These are phyloP conservation scores for Cremastobaeus sp. DNA, from an alignment of 2,888 invertebrate genomes.

Conservation along the genomic window DNA sequence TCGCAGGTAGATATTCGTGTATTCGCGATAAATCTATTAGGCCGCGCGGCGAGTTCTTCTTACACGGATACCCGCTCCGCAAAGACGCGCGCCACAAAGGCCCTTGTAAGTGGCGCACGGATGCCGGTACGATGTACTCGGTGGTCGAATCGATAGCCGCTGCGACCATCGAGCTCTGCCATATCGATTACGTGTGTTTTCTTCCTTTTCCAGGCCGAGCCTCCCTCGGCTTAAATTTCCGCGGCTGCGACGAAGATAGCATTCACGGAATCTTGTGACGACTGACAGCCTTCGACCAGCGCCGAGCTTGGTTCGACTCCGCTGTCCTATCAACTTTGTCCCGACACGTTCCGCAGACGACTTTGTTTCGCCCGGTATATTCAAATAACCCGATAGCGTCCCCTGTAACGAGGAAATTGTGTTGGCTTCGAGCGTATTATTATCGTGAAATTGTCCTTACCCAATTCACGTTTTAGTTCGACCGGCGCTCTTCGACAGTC, in stretches of 20 bases:
- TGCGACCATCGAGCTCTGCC: constrained; percentile 49
- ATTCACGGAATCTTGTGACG: constrained; percentile 72
- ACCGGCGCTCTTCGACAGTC: no score
- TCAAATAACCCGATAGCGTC: constrained; percentile 24
- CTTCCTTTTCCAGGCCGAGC: constrained; percentile 22
- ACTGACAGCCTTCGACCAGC: constrained; percentile 65
- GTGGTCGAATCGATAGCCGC: constrained; percentile 46
- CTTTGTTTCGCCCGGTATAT: constrained; percentile 42
- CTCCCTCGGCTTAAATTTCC: constrained; percentile 12
- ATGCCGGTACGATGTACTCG: constrained; percentile 52
- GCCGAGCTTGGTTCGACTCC: constrained; percentile 56
- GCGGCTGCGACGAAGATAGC: constrained; percentile 63
- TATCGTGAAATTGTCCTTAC: no score
- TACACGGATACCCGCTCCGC: constrained; percentile 24
- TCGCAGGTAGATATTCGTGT: constrained; percentile 55
- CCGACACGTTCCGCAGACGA: constrained; percentile 30
- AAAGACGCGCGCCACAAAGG: constrained; percentile 36
- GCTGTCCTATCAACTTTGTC: constrained; percentile 42
- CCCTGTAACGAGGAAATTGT: constrained; percentile 14
- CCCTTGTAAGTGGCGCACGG: constrained; percentile 56
- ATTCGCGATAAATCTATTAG: constrained; percentile 63
- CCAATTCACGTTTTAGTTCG: no score
- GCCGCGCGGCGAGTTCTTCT: constrained; percentile 54
- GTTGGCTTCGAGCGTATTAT: no score
- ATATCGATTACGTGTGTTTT: constrained; percentile 68